phyloP scores from a whole-genome alignment of 2,888 invertebrate species.

The Palloptera scutellata region DNA sequence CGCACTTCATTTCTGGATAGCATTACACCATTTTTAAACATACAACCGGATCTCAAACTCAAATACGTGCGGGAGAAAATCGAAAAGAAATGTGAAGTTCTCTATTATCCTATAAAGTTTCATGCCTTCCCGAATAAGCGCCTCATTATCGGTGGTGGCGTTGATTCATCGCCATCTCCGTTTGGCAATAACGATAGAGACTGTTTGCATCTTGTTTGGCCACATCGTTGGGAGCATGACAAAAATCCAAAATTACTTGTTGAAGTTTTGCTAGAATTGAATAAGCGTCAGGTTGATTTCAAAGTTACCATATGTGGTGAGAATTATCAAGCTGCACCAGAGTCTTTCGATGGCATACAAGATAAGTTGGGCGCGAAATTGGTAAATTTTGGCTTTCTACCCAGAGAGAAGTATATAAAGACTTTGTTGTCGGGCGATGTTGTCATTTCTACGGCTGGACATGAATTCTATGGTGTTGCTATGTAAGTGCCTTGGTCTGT shows the following conservation, averaged over 20 bases:
- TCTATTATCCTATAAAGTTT: constrained; percentile 71
- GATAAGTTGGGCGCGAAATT: constrained; percentile 65
- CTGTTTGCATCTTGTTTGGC: constrained; percentile 73
- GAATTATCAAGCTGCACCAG: constrained; percentile 69
- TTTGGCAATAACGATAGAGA: constrained; percentile 42
- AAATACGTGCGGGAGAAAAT: constrained; percentile 68
- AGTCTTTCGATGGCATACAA: constrained; percentile 68
- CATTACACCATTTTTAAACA: constrained; percentile 70
- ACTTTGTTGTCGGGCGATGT: constrained; percentile 70
- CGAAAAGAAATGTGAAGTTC: constrained; percentile 69
- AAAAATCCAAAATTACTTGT: constrained; percentile 76
- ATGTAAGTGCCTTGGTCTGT: constrained; percentile 66
- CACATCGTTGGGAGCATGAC: constrained; percentile 82
- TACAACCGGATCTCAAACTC: constrained; percentile 72
- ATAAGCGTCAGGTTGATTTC: constrained; percentile 68
- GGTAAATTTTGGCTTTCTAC: constrained; percentile 69
- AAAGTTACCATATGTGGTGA: constrained; percentile 71
- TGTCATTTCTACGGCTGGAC: constrained; percentile 76
- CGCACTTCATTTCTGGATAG: constrained; percentile 71
- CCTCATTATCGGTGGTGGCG: constrained; percentile 46
- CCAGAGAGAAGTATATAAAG: constrained; percentile 69
- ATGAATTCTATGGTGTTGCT: constrained; percentile 81
- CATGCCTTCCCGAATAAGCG: constrained; percentile 61
- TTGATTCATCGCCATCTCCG: constrained; percentile 42
- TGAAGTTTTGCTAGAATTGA: constrained; percentile 65